Evolutionary conservation across 23 tunicate genomes (phyloP), one percentile per base, ranked within the genome.

Genomic region (Styela plicata): DNA sequence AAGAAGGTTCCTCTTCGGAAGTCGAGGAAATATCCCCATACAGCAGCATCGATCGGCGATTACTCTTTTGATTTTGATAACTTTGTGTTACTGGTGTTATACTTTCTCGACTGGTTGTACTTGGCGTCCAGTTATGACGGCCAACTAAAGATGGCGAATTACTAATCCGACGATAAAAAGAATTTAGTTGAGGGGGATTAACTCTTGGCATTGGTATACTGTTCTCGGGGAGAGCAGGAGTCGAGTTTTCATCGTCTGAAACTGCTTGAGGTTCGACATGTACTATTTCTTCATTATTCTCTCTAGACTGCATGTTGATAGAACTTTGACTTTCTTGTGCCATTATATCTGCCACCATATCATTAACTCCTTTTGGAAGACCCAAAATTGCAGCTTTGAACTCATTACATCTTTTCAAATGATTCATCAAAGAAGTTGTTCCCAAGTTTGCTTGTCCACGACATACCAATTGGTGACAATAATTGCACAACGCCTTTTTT

Each of bases 21-120:
- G 77, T 71, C 5, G 77, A 71, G 29, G 77, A 71, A 28, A 71
- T 71, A 71, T 71, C 77, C 17, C 77, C 77, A 71, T 71, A 71
- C 23, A 71, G 17, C 36, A 71, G 29, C 32, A 71, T 34, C 5
- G 77, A 71, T 3, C 36, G 34, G 3, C 35, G 32, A 21, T 29
- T 36, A 71, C 35, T 71, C 17, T 31, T 22, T 7, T 18, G 36
- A 31, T 7, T 33, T 71, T 34, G 32, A 3, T 30, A 30, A 31
- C 29, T 31, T 3, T 26, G 77, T 5, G 30, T 27, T 3, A 36
- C 35, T 3, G 32, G 36, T 7, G 35, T 27, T 21, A 20, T n/a
- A 26, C 5, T 71, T 21, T 30, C 77, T 28, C 77, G 34, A 17
- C 24, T 32, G 13, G 37, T 30, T 7, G 57, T 5, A 44, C 57